Conservation (phyloP, 2,888 invertebrate genomes). For the Phengaris alcon region DNA sequence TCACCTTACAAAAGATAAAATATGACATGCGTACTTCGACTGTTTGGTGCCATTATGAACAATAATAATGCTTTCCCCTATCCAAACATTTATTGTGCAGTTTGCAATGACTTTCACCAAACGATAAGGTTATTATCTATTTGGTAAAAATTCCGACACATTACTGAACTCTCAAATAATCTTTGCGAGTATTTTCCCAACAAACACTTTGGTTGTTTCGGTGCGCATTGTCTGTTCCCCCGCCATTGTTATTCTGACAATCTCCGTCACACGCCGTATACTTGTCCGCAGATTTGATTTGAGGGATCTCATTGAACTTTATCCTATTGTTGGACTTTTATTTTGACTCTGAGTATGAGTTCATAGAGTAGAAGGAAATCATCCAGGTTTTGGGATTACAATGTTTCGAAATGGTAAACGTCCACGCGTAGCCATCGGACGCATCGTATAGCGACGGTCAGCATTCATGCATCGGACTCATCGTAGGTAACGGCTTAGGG, state of each 20-base stretch:
- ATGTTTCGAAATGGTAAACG: too few species aligned
- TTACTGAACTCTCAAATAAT: constrained; percentile 37
- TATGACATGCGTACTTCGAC: too few species aligned
- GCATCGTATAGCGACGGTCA: too few species aligned
- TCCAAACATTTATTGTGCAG: too few species aligned
- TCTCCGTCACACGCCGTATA: constrained; percentile 49
- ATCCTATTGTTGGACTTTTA: constrained; percentile 40
- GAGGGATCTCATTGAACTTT: constrained; percentile 42
- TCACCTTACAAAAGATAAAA: too few species aligned
- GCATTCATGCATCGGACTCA: too few species aligned
- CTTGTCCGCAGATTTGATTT: constrained; percentile 48
- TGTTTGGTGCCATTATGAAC: too few species aligned
- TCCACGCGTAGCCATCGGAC: too few species aligned
- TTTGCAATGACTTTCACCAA: too few species aligned
- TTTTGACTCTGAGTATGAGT: not conserved
- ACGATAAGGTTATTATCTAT: not conserved
- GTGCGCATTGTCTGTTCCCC: constrained; percentile 64
- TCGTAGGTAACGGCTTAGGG: too few species aligned
- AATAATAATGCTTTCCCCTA: too few species aligned
- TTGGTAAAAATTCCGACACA: not conserved
- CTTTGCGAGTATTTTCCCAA: constrained; percentile 51
- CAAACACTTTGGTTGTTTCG: constrained; percentile 69
- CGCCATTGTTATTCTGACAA: constrained; percentile 69
- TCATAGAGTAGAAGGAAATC: not conserved
- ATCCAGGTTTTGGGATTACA: too few species aligned